Evolutionary conservation across 2,113 vertebrate species (phyloP).

Genomic region (Crotalus viridis): DNA sequence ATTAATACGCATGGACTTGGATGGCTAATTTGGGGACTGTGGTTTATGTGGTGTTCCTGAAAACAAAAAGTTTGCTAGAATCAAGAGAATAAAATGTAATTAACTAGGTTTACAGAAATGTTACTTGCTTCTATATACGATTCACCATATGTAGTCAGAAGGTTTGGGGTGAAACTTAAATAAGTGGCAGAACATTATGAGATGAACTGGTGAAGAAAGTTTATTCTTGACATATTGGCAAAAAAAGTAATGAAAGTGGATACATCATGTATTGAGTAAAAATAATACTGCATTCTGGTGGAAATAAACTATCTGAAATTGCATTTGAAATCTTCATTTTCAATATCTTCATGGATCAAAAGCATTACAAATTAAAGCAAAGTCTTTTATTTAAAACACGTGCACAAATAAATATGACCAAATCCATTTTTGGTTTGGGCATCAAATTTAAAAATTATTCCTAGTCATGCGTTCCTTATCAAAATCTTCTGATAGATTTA

Average conservation of each 20-base stretch:
- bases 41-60: background rate
- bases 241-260: background rate
- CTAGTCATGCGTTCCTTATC: background rate
- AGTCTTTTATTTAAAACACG: background rate
- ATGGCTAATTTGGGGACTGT: background rate
- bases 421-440: background rate
- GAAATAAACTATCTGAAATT: slow-evolving; percentile 15
- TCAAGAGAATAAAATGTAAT: background rate
- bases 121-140: background rate
- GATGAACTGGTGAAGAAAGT: background rate
- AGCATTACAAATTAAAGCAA: background rate
- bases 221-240: background rate
- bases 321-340: background rate
- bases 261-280: background rate
- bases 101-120: background rate
- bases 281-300: background rate
- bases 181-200: background rate
- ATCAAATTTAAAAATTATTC: background rate
- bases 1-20: background rate
- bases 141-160: background rate
- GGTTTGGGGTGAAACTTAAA: background rate
- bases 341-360: background rate
- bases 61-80: background rate
- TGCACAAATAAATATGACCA: no score
- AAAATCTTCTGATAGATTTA: background rate